Conservation (phyloP, 2,113 vertebrate genomes). For the Mixornis gularis region DNA sequence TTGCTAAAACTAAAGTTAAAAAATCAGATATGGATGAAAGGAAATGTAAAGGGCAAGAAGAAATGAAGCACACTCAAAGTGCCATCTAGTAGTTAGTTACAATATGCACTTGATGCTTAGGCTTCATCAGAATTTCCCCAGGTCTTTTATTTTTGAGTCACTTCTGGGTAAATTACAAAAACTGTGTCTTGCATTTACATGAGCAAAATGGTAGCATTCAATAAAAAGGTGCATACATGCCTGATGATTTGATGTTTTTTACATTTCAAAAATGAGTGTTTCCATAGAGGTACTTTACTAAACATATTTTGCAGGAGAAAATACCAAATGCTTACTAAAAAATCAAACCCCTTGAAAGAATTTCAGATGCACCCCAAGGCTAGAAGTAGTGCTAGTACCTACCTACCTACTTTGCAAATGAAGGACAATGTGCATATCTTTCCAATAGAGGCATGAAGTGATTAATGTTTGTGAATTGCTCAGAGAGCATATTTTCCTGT, state of each 20-base stretch:
- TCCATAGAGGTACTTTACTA: background rate
- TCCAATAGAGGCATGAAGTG: background rate
- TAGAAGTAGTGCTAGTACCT: background rate
- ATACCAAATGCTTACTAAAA: background rate
- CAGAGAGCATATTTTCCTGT: background rate
- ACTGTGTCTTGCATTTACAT: background rate
- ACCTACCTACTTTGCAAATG: background rate
- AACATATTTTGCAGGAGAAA: background rate
- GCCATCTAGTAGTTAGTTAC: background rate
- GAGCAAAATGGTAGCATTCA: background rate
- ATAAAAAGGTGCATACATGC: background rate
- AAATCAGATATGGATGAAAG: background rate
- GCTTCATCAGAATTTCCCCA: background rate
- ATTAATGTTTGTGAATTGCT: background rate
- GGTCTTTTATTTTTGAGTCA: background rate
- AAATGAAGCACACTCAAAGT: background rate
- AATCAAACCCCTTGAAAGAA: background rate
- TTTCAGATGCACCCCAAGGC: background rate
- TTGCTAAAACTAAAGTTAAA: background rate
- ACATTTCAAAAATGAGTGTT: background rate
- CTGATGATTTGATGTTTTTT: background rate
- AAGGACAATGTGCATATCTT: background rate
- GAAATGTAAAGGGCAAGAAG: background rate
- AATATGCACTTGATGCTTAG: background rate
- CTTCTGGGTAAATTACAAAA: background rate